Conservation (phyloP, 2,888 invertebrate genomes). For the Perizoma affinitatum region DNA sequence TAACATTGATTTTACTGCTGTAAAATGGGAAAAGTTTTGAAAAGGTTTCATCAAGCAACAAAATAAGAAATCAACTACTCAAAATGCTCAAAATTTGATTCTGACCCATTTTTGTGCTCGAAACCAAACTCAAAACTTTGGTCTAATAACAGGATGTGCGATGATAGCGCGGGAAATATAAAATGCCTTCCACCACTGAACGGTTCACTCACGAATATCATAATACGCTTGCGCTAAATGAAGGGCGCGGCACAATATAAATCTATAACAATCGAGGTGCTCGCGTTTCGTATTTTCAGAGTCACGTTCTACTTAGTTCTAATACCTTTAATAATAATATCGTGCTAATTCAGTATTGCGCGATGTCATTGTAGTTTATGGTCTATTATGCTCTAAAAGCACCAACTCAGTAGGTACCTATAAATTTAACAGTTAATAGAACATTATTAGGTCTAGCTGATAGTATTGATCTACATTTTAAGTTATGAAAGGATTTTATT, state of each 20-base stretch:
- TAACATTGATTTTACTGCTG: background rate
- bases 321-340: background rate
- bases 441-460: no score
- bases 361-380: background rate
- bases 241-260: slow-evolving; percentile 29
- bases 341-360: slow-evolving; percentile 1
- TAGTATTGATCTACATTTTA: no score
- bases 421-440: no score
- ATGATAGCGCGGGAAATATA: slow-evolving; percentile 22
- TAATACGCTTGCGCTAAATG: slow-evolving; percentile 29
- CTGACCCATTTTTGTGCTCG: no score
- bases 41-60: background rate
- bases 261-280: slow-evolving; percentile 20
- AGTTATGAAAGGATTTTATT: no score
- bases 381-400: no score
- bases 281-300: slow-evolving; percentile 16
- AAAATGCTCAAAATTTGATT: no score
- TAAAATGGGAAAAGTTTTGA: background rate
- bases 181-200: slow-evolving; percentile 3
- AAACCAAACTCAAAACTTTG: no score
- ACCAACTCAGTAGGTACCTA: no score
- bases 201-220: slow-evolving; percentile 14
- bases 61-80: background rate
- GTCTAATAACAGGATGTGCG: slow-evolving; percentile 13
- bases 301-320: slow-evolving; percentile 16